Conservation (phyloP, 2,113 vertebrate genomes). For the Brienomyrus brachyistius region DNA sequence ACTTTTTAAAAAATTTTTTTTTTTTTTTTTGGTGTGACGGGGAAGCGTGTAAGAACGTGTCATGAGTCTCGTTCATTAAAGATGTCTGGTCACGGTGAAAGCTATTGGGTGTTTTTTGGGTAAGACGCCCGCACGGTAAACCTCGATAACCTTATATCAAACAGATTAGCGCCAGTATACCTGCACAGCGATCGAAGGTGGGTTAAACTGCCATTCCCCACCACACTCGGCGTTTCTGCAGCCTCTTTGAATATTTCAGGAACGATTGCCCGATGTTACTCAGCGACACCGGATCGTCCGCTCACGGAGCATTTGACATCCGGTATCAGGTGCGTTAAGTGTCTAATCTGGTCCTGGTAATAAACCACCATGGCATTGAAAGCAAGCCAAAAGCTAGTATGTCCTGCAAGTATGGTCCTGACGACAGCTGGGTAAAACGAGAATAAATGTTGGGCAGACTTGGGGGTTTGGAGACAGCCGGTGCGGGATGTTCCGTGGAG, state of each 20-base stretch:
- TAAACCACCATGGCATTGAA: not conserved
- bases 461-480: no score
- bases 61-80: slow-evolving; percentile 12
- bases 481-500: no score
- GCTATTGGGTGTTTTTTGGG: not conserved
- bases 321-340: not conserved
- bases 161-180: not conserved
- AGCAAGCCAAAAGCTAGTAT: not conserved
- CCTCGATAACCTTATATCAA: not conserved
- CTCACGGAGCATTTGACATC: not conserved
- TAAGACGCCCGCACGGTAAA: not conserved
- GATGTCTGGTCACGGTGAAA: not conserved
- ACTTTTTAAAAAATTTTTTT: not conserved
- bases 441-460: not conserved
- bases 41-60: not conserved
- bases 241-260: not conserved
- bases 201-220: not conserved
- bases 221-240: not conserved
- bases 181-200: not conserved
- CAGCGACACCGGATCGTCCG: not conserved
- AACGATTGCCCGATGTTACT: not conserved
- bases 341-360: not conserved
- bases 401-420: no score
- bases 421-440: not conserved
- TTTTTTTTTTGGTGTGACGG: not conserved